These are phyloP conservation scores for Poeciliopsis turneri DNA, from an alignment of 2,797 vertebrate genomes.

Conservation along the genomic window DNA sequence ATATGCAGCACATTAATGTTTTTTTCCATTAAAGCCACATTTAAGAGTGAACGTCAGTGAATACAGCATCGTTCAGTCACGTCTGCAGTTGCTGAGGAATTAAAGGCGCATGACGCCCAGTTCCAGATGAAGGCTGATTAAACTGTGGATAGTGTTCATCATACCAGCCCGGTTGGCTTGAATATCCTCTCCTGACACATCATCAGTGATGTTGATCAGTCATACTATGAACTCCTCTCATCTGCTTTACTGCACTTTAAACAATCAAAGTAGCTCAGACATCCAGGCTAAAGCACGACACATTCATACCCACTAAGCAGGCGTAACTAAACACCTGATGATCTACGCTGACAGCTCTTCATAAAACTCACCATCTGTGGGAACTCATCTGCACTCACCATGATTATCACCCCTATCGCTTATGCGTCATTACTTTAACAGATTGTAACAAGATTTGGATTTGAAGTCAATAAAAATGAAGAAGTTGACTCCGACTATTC, in stretches of 20 bases:
- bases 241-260: constrained; percentile 12
- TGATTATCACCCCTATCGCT: neutral
- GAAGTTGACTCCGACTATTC: neutral
- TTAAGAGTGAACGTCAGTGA: constrained; percentile 41
- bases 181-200: constrained; percentile 47
- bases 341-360: constrained; percentile 14
- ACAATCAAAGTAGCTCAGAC: constrained; percentile 24
- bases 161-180: constrained; percentile 33
- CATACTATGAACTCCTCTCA: constrained; percentile 10
- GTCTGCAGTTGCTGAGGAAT: constrained; percentile 23
- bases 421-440: neutral
- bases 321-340: constrained; percentile 31
- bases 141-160: constrained; percentile 39
- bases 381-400: neutral
- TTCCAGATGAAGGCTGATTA: constrained; percentile 51
- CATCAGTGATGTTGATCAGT: constrained; percentile 26
- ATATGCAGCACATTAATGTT: neutral
- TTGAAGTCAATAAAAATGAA: neutral
- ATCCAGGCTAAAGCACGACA: constrained; percentile 20
- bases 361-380: constrained; percentile 19
- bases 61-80: constrained; percentile 27
- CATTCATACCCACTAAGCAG: constrained; percentile 43
- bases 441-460: neutral
- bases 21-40: constrained; percentile 38
- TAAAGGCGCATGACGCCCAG: constrained; percentile 38